A percentile compares a stretch with the other conserved stretches of the same genome.
Conservation (phyloP, 2,113 vertebrate genomes). For the Sceloporus undulatus region DNA sequence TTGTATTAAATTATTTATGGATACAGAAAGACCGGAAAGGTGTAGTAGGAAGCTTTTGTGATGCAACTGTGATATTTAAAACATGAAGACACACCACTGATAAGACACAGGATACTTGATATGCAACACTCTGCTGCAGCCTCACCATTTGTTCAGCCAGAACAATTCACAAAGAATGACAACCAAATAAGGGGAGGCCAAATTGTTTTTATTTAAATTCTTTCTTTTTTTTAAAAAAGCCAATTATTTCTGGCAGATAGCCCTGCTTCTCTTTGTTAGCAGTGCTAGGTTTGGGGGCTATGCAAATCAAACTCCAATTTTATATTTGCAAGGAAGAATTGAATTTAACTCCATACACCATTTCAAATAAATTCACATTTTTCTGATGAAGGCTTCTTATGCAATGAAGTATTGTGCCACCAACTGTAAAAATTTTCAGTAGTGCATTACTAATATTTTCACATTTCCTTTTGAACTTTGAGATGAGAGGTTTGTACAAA, state of each 20-base stretch:
- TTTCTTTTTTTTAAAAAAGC: constrained; percentile 61
- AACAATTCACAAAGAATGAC: constrained; percentile 60
- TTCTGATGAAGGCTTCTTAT: constrained; percentile 60
- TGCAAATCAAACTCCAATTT: constrained; percentile 66
- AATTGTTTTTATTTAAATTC: constrained; percentile 84
- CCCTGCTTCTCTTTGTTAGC: constrained; percentile 55
- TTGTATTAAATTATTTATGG: not conserved
- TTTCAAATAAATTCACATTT: constrained; percentile 77
- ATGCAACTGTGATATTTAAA: not conserved
- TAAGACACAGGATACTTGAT: not conserved
- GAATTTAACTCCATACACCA: constrained; percentile 65
- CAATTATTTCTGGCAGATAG: constrained; percentile 72
- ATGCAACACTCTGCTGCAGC: not conserved
- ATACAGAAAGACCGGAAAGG: not conserved
- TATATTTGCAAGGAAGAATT: constrained; percentile 63
- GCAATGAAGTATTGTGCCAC: constrained; percentile 72
- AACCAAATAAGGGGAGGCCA: constrained; percentile 78
- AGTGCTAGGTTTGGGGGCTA: constrained; percentile 66
- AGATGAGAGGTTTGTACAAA: constrained; percentile 70
- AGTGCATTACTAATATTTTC: constrained; percentile 78
- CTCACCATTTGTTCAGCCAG: constrained; percentile 18
- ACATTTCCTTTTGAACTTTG: constrained; percentile 80
- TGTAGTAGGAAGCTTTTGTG: not conserved
- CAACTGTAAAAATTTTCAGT: constrained; percentile 74
- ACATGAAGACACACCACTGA: not conserved